Evolutionary conservation across 2,797 vertebrate genomes (phyloP).

Genomic region (Catostomus latipinnis): DNA sequence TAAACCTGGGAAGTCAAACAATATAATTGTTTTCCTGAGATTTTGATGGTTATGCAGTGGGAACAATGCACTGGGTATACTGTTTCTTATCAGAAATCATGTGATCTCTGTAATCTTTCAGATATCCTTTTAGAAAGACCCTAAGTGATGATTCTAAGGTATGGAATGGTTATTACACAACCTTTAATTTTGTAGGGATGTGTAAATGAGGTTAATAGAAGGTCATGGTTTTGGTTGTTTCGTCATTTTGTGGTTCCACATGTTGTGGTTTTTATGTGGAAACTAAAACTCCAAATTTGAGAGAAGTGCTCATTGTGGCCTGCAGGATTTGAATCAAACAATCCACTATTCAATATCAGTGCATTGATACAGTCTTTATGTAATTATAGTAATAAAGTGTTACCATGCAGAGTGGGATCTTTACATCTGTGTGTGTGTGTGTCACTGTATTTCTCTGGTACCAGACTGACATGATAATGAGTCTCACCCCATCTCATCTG

Average conservation of each 20-base stretch:
- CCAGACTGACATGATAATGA: slow-evolving; percentile 17
- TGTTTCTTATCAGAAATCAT: slow-evolving; percentile 26
- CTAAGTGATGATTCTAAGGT: not conserved
- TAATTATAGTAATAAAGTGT: slow-evolving; percentile 6
- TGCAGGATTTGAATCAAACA: not conserved
- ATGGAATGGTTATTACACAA: not conserved
- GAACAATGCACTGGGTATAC: too few relatives aligned
- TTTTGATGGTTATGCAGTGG: too few relatives aligned
- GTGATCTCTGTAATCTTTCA: not conserved
- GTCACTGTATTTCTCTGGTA: not conserved
- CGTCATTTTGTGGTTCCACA: not conserved
- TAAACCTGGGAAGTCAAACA: not conserved
- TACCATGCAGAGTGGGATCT: not conserved
- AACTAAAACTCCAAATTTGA: not conserved
- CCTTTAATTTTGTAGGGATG: not conserved
- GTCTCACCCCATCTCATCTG: slow-evolving; percentile 13
- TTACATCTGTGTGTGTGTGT: not conserved
- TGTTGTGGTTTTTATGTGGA: not conserved
- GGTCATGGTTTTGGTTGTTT: slow-evolving; percentile 14
- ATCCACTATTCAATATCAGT: not conserved
- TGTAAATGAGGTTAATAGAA: slow-evolving; percentile 12
- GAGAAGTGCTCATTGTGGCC: not conserved
- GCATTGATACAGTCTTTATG: not conserved
- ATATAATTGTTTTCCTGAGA: not conserved
- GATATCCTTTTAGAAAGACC: not conserved